Base-by-base conservation (phyloP, 2,888 invertebrate genomes). In the Xestia c-nigrum region DNA sequence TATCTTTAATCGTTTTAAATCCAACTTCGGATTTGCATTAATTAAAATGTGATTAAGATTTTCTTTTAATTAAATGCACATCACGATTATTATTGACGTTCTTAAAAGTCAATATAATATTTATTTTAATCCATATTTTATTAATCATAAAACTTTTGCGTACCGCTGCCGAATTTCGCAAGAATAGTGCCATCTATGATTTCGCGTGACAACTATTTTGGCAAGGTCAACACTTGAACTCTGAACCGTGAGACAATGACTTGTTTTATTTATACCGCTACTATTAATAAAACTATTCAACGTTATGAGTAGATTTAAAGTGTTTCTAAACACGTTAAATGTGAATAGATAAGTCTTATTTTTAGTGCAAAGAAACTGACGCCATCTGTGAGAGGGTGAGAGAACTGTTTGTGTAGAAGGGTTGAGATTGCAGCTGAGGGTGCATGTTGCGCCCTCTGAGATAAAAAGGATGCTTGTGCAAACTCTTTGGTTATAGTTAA, bases 311-410 rank as follows among this genome's bases (percentile, higher is more conserved):
- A 12, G 31, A 40, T 65, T 59, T 81, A 63, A 61, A 46, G 47
- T 67, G 31, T 63, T 4, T 57, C 0, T 10, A 43, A 21, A 66
- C n/a, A 47, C 16, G 4, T 67, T 61, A 24, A 14, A 0, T 21
- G 14, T 70, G 21, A 52, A 71, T 47, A 52, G 1, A 31, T 59
- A 47, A 14, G 21, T 38, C 21, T 0, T 52, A 61, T 38, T 31
- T 73, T 50, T 14, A 43, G 50, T 12, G 9, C 43, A 24, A 5
- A 59, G 78, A 78, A 78, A 71, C 67, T 73, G 47, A 78, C 92
- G 95, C 94, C 95, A 95, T 95, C 95, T 96, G n/a, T 90, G 80
- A 73, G 64, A 89, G 94, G 95, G 95, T 83, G 83, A 52, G 69
- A 1, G 86, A 87, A 95, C 89, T 92, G 84, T 85, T 75, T 79